Evolutionary conservation across 2,113 vertebrate species (phyloP).

Genomic region (Lampris incognitus): DNA sequence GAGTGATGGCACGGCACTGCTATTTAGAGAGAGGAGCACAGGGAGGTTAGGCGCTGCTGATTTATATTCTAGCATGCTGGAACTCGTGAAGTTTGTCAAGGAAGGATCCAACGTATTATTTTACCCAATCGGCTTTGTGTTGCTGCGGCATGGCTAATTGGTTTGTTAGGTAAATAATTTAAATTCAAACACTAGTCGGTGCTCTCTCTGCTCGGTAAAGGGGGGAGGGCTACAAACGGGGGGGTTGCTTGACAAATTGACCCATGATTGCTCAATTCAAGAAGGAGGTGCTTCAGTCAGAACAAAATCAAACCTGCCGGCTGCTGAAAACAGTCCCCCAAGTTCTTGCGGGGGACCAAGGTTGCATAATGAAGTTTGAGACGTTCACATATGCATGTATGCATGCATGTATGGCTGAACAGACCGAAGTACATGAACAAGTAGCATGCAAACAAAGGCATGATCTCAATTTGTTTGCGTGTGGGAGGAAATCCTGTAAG

Average conservation of each 20-base stretch:
- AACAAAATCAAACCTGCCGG: no score
- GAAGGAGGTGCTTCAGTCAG: no score
- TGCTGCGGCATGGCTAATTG: background rate
- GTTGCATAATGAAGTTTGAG: background rate
- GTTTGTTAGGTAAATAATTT: background rate
- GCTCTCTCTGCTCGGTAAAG: no score
- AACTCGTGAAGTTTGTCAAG: background rate
- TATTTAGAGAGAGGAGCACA: slow-evolving; percentile 3
- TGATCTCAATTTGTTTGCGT: background rate
- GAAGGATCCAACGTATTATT: background rate
- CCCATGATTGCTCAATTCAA: no score
- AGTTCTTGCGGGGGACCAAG: background rate
- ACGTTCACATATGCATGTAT: background rate
- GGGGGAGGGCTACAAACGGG: no score
- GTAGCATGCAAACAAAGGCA: background rate
- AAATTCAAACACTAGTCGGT: background rate
- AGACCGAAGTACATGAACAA: background rate
- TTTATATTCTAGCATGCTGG: slow-evolving; percentile 12
- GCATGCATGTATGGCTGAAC: background rate
- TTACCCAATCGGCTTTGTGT: background rate
- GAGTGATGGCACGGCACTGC: slow-evolving; percentile 23
- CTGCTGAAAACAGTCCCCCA: background rate
- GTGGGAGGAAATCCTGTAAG: no score
- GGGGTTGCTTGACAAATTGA: no score
- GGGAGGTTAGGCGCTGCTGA: background rate